These are phyloP conservation scores for Tenthredo livida DNA, from an alignment of 2,888 invertebrate genomes.

Conservation along the genomic window DNA sequence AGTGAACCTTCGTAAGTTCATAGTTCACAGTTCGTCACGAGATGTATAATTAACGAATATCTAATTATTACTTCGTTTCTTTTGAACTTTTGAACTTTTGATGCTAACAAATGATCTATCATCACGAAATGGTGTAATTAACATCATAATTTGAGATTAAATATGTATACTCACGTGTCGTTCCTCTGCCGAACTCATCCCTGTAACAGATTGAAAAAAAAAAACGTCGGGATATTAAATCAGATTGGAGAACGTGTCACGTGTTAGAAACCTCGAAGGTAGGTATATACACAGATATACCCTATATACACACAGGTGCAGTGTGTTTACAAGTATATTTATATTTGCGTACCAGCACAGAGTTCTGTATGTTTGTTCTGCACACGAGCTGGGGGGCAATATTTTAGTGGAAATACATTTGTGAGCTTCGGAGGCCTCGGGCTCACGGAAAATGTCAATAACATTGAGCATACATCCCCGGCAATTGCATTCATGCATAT, in stretches of 20 bases:
- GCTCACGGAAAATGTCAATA: conserved; percentile 42
- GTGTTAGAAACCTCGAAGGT: conserved; percentile 62
- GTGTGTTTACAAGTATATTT: not conserved
- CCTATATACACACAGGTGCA: not conserved
- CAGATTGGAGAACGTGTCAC: conserved; percentile 55
- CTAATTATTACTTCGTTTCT: not conserved
- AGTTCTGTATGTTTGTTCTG: conserved; percentile 14
- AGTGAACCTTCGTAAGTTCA: not conserved
- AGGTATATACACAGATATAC: not conserved
- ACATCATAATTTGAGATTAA: not conserved
- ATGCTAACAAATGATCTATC: not conserved
- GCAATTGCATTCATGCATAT: conserved; percentile 73
- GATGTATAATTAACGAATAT: not conserved
- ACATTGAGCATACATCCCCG: conserved; percentile 49
- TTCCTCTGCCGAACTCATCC: conserved; percentile 83
- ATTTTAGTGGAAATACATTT: conserved; percentile 42
- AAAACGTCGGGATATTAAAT: conserved; percentile 50
- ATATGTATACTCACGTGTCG: conserved; percentile 81
- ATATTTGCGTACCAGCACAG: not conserved
- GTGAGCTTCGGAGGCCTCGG: not conserved
- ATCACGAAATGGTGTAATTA: not conserved
- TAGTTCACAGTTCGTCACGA: not conserved
- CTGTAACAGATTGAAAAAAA: conserved; percentile 75
- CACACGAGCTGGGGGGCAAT: conserved; percentile 9
- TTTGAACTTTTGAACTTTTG: not conserved